Conservation (phyloP, 2,113 vertebrate species). For the mouse (Mus musculus) region GRCm39 chr9:110862001-110862500, state of each 20-base stretch:
- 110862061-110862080: background rate
- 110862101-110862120: background rate
- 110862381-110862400: background rate
- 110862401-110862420: background rate
- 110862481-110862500: background rate
- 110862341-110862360: background rate
- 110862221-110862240: no score
- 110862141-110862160: background rate
- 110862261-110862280: no score
- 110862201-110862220: background rate
- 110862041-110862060: background rate
- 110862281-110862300: background rate
- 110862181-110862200: background rate
- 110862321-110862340: background rate
- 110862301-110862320: background rate
- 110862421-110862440: background rate
- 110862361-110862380: background rate
- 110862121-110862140: background rate
- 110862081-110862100: background rate
- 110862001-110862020: background rate
- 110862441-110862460: background rate
- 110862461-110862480: background rate
- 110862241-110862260: background rate
- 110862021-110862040: background rate
- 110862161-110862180: no score